Conservation (phyloP, 2,797 vertebrate species). For the Manis crassicaudata region DNA sequence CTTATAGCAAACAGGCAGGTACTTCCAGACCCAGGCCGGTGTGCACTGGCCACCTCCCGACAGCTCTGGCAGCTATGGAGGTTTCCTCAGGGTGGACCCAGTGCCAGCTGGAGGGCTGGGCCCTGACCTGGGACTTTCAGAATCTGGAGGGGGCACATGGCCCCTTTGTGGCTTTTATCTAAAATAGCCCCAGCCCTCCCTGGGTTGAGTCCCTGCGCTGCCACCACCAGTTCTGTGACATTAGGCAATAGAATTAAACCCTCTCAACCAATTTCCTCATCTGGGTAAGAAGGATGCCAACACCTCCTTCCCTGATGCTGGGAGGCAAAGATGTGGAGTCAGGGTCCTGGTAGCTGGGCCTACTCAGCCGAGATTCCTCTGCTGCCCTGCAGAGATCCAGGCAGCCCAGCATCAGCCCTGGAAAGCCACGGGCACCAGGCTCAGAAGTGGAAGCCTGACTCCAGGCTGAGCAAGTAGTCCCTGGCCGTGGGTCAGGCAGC, state of each 20-base stretch:
- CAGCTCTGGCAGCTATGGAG: neutral
- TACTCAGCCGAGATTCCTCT: neutral
- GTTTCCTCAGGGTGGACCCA: neutral
- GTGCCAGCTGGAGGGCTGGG: neutral
- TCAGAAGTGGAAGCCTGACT: neutral
- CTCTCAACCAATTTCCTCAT: neutral
- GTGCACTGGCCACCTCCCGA: rapidly evolving
- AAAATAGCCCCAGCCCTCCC: neutral
- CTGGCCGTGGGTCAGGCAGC: neutral
- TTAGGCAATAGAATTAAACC: neutral
- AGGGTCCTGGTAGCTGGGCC: neutral
- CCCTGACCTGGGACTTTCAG: neutral
- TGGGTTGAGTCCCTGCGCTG: neutral
- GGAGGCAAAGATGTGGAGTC: neutral
- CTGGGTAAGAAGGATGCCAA: neutral
- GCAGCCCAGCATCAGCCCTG: no score
- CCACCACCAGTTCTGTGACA: neutral
- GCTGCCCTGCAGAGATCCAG: neutral
- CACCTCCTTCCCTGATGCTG: neutral
- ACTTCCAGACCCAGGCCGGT: rapidly evolving
- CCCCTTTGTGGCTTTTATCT: neutral
- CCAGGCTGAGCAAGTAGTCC: neutral
- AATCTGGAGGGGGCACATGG: neutral
- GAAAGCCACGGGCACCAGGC: neutral
- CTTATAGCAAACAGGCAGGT: neutral